These are phyloP conservation scores for Micrasema minimum DNA, from an alignment of 1,140 invertebrate genomes.

Conservation along the genomic window DNA sequence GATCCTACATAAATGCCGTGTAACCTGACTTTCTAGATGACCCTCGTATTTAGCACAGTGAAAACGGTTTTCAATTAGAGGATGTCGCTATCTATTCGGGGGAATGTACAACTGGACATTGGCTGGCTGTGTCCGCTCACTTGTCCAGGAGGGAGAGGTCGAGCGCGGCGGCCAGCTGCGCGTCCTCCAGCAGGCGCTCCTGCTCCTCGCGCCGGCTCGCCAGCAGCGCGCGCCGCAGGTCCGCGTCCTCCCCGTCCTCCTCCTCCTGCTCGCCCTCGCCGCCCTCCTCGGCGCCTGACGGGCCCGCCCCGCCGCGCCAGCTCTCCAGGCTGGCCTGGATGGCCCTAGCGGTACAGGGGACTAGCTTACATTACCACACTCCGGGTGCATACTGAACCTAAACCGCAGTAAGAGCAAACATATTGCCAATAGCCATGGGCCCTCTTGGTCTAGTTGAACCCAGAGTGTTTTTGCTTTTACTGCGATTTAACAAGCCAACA, in stretches of 20 bases:
- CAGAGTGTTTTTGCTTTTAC: too few species aligned
- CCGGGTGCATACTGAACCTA: background rate
- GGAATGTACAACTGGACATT: too few species aligned
- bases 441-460: too few species aligned
- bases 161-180: conserved; percentile 47
- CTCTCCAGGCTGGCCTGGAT: conserved; percentile 51
- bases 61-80: too few species aligned
- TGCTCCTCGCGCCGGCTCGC: conserved; percentile 57
- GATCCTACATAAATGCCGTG: too few species aligned
- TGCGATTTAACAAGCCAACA: too few species aligned
- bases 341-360: conserved; percentile 40
- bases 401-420: too few species aligned
- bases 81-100: background rate
- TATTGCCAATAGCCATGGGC: too few species aligned
- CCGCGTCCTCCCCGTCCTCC: conserved; percentile 42
- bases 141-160: conserved; percentile 61
- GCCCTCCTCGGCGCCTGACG: background rate
- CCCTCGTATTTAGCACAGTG: too few species aligned
- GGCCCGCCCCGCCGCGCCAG: conserved; percentile 57
- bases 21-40: too few species aligned
- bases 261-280: background rate
- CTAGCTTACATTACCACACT: conserved; percentile 34
- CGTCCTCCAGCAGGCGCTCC: conserved; percentile 57
- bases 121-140: too few species aligned
- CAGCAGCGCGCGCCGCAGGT: conserved; percentile 56